Conservation (phyloP, 2,888 invertebrate genomes). For the Diarsia brunnea region DNA sequence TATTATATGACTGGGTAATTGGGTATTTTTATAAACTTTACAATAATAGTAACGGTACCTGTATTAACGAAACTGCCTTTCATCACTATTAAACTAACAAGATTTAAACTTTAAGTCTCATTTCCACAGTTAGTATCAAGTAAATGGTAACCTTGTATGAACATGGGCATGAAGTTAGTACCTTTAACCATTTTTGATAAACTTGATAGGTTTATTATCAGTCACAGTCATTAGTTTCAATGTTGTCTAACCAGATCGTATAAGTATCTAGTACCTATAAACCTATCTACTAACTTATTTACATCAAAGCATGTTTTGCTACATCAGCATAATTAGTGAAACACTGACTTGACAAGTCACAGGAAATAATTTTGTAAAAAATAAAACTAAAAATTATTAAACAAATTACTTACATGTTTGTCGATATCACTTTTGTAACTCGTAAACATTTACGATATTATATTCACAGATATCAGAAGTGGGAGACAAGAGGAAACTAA, state of each 20-base stretch:
- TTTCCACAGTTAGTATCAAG: not conserved
- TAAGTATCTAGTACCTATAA: not conserved
- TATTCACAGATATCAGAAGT: slow-evolving; percentile 42
- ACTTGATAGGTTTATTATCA: slow-evolving; percentile 3
- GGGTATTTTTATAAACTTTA: not conserved
- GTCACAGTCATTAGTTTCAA: not conserved
- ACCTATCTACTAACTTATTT: no score
- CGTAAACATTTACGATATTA: slow-evolving; percentile 28
- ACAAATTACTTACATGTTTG: slow-evolving; percentile 51
- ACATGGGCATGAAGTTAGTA: not conserved
- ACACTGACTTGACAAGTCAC: not conserved
- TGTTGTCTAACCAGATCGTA: slow-evolving; percentile 6
- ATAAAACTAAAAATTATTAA: not conserved
- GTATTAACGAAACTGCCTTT: not conserved
- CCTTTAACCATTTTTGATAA: not conserved
- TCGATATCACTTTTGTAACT: slow-evolving; percentile 32
- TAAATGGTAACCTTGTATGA: not conserved
- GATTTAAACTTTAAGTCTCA: not conserved
- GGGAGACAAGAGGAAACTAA: slow-evolving; percentile 33
- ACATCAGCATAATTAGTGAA: not conserved
- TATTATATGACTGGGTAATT: not conserved
- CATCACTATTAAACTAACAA: not conserved
- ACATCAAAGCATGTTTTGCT: not conserved
- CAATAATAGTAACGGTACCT: slow-evolving; percentile 7
- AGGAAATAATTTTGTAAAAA: not conserved